phyloP scores from a whole-genome alignment of 1,140 invertebrate genomes.

The Pseudoatta argentina region DNA sequence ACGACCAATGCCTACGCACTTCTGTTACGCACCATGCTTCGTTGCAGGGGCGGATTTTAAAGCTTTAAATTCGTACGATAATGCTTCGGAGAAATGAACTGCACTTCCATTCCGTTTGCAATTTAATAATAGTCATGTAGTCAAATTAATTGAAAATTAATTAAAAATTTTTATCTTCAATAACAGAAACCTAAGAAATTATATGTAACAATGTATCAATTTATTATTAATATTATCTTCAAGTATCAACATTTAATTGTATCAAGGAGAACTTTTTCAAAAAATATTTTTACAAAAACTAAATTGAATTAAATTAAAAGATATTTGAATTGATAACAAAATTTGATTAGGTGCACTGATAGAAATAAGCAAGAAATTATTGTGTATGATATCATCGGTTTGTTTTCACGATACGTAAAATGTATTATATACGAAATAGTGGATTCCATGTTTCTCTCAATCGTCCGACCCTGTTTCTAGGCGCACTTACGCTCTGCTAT shows the following conservation, averaged over 20 bases:
- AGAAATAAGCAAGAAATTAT: not conserved
- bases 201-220: not conserved
- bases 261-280: not conserved
- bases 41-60: conserved; percentile 59
- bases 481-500: conserved; percentile 47
- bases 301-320: conserved; percentile 11
- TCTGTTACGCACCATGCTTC: conserved; percentile 71
- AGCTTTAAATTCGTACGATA: conserved; percentile 43
- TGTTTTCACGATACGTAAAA: not conserved
- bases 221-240: conserved; percentile 1
- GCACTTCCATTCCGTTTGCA: not conserved
- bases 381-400: not conserved
- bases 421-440: not conserved
- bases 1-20: conserved; percentile 80
- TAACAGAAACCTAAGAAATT: not conserved
- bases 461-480: conserved; percentile 47
- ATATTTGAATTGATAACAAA: not conserved
- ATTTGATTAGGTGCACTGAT: not conserved
- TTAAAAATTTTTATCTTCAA: not conserved
- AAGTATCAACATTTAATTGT: not conserved
- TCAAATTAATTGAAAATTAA: not conserved
- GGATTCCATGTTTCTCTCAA: not conserved
- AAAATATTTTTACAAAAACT: not conserved
- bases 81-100: not conserved
- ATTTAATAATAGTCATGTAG: not conserved